Evolutionary conservation across 2,797 vertebrate genomes (phyloP), one percentile per base, ranked within the genome.

Genomic region (Tachyglossus aculeatus): DNA sequence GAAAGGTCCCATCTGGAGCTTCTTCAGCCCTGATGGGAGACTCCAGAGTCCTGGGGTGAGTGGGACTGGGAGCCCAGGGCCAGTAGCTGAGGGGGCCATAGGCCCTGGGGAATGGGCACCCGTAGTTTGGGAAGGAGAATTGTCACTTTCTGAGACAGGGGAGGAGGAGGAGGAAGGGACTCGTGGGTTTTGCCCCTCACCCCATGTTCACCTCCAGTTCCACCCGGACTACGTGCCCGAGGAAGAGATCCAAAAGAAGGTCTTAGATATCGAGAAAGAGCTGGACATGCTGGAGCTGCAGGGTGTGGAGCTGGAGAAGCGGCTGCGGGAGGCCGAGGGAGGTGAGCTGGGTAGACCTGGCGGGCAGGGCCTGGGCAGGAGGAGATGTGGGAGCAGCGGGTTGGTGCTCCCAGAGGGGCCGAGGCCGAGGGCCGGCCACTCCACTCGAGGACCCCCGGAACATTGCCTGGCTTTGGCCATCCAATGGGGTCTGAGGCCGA

Each of bases 301-400:
- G 52, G 98, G 98, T 1, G 94, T 99, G 52, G 93, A 94, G 57
- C 86, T 99, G 91, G 98, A 99, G 83, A 94, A 92, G 85, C 92
- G 85, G 29, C 94, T 99, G 27, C 93, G 98, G 25, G 79, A 81
- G 47, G 96, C 92, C 0, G 97, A 98, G 69, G 95, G 95, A 93
- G 96, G 98, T 99, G 83, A 77, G 86, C 29, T 2, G n/a, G 27
- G 34, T 25, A 2, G 15, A 3, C 10, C 1, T 9, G 0, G 4
- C 25, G 10, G 10, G 5, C 3, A 62, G 51, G 13, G 14, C 56
- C n/a, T 41, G 40, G 0, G 57, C 19, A 32, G 51, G 24, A 69
- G 21, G 3, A 50, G 58, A 60, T 4, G 2, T 16, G 27, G 14
- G 27, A 25, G 22, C 22, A 25, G n/a, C n/a, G n/a, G 12, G 14